A percentile compares a stretch with the other conserved stretches of the same genome.
Evolutionary conservation across 2,797 vertebrate species (phyloP).

Genomic region (Enteromius radiatus): DNA sequence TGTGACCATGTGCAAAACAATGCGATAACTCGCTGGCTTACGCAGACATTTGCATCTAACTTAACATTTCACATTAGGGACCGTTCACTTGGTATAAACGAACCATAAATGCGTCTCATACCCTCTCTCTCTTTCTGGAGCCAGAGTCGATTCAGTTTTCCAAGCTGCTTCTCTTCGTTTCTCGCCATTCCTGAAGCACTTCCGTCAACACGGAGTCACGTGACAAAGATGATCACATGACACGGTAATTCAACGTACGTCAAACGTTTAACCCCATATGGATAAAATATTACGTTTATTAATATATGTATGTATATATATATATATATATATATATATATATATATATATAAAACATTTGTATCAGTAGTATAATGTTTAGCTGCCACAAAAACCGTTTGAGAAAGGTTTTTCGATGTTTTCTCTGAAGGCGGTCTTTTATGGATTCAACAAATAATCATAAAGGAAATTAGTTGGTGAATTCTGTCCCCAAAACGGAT

Average conservation of each 20-base stretch:
- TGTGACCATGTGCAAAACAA: not conserved
- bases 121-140: conserved; percentile 81
- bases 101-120: conserved; percentile 27
- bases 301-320: too few relatives aligned
- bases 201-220: conserved; percentile 16
- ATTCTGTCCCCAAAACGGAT: not conserved
- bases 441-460: not conserved
- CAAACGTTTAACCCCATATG: not conserved
- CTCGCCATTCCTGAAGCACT: conserved; percentile 73
- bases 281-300: not conserved
- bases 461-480: not conserved
- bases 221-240: conserved; percentile 60
- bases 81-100: not conserved
- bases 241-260: too few relatives aligned
- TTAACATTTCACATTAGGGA: not conserved
- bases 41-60: not conserved
- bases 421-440: too few relatives aligned
- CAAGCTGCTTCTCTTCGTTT: conserved; percentile 85
- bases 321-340: too few relatives aligned
- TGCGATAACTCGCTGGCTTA: not conserved
- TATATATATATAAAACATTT: too few relatives aligned
- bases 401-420: too few relatives aligned
- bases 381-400: too few relatives aligned
- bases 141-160: conserved; percentile 81
- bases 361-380: too few relatives aligned